Percentiles rank a stretch among this genome's conserved stretches.
phyloP scores from a whole-genome alignment of 2,797 vertebrate species.

The Siniperca obscura region DNA sequence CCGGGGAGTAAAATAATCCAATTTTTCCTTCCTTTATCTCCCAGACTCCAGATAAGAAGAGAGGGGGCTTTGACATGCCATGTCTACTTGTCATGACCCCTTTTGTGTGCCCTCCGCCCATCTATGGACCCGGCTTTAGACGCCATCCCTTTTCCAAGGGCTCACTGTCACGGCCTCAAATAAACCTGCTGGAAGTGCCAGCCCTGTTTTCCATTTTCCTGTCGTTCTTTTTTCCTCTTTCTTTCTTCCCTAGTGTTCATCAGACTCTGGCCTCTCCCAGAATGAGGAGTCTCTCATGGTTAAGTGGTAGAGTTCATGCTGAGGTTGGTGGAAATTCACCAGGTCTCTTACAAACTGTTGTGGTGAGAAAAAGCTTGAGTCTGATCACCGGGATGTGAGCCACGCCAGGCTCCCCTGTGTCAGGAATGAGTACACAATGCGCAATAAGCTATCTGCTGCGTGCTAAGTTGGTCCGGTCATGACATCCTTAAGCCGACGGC shows the following conservation, averaged over 20 bases:
- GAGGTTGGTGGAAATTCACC: slow-evolving; percentile 84
- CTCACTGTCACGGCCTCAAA: slow-evolving; percentile 84
- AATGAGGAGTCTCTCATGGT: slow-evolving; percentile 80
- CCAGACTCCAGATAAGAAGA: slow-evolving; percentile 78
- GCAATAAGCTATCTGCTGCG: slow-evolving; percentile 82
- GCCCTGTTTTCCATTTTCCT: slow-evolving; percentile 82
- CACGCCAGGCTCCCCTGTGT: slow-evolving; percentile 79
- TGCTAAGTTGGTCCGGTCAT: slow-evolving; percentile 82
- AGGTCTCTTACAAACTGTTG: slow-evolving; percentile 79
- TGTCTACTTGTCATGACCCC: slow-evolving; percentile 85
- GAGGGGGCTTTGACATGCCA: slow-evolving; percentile 81
- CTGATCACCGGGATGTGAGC: slow-evolving; percentile 76
- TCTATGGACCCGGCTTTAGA: slow-evolving; percentile 79
- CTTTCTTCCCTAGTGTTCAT: slow-evolving; percentile 80
- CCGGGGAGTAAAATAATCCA: slow-evolving; percentile 84
- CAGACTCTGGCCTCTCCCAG: slow-evolving; percentile 76
- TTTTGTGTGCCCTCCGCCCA: slow-evolving; percentile 81
- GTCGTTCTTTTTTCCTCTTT: slow-evolving; percentile 65
- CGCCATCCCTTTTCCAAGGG: slow-evolving; percentile 79
- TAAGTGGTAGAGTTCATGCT: slow-evolving; percentile 79
- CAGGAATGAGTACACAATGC: slow-evolving; percentile 80
- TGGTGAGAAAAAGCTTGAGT: slow-evolving; percentile 77
- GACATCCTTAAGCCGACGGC: slow-evolving; percentile 78
- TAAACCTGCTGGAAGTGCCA: slow-evolving; percentile 84
- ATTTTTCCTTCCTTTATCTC: slow-evolving; percentile 86